These are phyloP conservation scores for Spilogale gracilis DNA, from an alignment of 2,113 vertebrate genomes.

Conservation along the genomic window DNA sequence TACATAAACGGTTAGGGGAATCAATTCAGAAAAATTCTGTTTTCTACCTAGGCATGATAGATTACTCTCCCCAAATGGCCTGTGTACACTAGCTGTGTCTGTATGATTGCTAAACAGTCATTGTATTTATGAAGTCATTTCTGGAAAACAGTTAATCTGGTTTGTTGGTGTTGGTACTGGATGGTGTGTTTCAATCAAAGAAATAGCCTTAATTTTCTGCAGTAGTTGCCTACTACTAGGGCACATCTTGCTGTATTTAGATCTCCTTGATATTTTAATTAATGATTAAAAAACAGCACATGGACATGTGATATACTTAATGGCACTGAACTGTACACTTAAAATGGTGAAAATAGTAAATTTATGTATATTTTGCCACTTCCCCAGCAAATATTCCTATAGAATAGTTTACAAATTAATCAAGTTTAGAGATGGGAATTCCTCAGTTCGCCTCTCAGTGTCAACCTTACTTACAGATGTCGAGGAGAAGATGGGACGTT, in stretches of 20 bases:
- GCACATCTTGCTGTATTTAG: not conserved
- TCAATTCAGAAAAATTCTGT: constrained; percentile 30
- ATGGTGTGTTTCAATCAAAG: not conserved
- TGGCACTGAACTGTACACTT: not conserved
- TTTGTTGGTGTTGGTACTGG: not conserved
- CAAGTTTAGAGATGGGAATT: not conserved
- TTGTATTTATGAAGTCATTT: not conserved
- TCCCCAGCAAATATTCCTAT: not conserved
- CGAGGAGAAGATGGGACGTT: not conserved
- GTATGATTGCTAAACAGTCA: not conserved
- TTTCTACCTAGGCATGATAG: not conserved
- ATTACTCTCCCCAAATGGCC: not conserved
- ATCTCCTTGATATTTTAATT: constrained; percentile 35
- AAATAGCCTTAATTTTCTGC: constrained; percentile 16
- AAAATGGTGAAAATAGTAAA: not conserved
- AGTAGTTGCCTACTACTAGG: not conserved
- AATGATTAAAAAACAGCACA: constrained; percentile 30
- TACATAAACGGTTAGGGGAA: not conserved
- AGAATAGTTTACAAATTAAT: not conserved
- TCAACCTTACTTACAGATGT: not conserved
- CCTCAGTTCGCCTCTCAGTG: not conserved
- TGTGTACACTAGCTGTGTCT: not conserved
- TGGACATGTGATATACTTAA: not conserved
- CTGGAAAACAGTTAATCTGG: not conserved
- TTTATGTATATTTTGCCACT: not conserved